Percentiles rank a stretch among this genome's conserved stretches.
Evolutionary conservation across 2,888 invertebrate species (phyloP).

Genomic region (Cylloceria caligata): DNA sequence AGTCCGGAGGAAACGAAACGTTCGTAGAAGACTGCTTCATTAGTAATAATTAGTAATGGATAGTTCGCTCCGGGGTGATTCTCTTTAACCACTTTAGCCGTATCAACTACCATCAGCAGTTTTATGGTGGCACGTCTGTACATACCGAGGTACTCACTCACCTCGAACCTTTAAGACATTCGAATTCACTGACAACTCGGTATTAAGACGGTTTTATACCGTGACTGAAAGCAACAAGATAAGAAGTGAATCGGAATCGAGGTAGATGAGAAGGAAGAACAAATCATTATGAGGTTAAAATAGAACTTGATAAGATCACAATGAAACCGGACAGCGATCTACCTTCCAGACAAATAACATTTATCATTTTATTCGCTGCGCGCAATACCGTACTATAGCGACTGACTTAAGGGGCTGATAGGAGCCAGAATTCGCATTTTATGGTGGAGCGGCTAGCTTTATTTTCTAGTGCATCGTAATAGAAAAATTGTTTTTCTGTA

Average conservation of each 20-base stretch:
- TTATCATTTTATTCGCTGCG: too few relatives aligned
- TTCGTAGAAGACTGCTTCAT: conserved; percentile 56
- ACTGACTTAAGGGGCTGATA: too few relatives aligned
- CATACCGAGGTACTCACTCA: conserved; percentile 68
- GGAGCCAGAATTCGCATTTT: too few relatives aligned
- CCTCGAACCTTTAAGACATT: conserved; percentile 58
- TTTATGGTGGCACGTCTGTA: conserved; percentile 24
- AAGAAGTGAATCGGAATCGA: not conserved
- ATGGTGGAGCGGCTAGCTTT: too few relatives aligned
- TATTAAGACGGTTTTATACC: conserved; percentile 4
- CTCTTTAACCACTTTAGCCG: conserved; percentile 73
- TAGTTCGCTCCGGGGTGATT: conserved; percentile 68
- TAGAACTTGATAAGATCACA: not conserved
- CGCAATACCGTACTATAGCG: too few relatives aligned
- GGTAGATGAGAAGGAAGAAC: not conserved
- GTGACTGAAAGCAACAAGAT: not conserved
- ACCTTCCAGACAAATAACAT: not conserved
- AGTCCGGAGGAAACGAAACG: conserved; percentile 48
- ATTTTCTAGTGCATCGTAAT: too few relatives aligned
- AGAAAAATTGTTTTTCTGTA: too few relatives aligned
- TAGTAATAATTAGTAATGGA: conserved; percentile 74
- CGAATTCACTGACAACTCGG: conserved; percentile 69
- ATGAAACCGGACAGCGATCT: not conserved
- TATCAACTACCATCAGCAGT: conserved; percentile 28
- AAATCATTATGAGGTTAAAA: not conserved